Percentiles rank a stretch among this genome's conserved stretches.
phyloP scores from a whole-genome alignment of 2,888 invertebrate genomes.

The Pollenia amentaria region DNA sequence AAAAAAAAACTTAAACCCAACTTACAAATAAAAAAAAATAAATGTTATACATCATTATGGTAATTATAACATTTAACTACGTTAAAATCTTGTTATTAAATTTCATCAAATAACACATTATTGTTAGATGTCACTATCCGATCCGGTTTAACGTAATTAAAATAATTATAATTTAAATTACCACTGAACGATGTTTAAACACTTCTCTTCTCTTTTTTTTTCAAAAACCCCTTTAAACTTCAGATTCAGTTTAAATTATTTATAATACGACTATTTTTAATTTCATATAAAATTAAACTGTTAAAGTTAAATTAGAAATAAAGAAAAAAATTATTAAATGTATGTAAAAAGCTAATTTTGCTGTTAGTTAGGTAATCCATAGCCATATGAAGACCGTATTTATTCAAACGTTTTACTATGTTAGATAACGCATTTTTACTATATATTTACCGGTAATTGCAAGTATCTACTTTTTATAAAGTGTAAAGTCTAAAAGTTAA shows the following conservation, averaged over 20 bases:
- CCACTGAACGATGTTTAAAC: constrained; percentile 58
- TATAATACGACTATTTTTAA: neutral
- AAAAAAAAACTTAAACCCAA: neutral
- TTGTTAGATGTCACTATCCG: constrained; percentile 65
- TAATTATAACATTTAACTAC: constrained; percentile 72
- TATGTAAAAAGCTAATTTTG: constrained; percentile 36
- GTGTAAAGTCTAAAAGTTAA: neutral
- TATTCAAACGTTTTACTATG: constrained; percentile 29
- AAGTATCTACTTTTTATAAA: constrained; percentile 12
- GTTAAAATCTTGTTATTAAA: constrained; percentile 74
- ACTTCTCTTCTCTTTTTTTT: neutral
- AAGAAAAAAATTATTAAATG: constrained; percentile 9
- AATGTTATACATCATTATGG: constrained; percentile 72
- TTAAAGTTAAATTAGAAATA: constrained; percentile 12
- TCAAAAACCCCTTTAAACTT: neutral
- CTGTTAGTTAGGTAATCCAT: neutral
- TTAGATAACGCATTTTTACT: constrained; percentile 37
- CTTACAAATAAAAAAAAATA: constrained; percentile 31
- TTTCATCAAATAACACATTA: constrained; percentile 66
- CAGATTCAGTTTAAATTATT: neutral
- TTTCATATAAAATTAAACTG: constrained; percentile 15
- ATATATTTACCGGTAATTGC: constrained; percentile 42
- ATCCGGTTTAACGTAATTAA: constrained; percentile 74
- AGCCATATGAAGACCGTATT: neutral
- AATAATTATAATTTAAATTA: constrained; percentile 73